Conservation (phyloP, 2,113 vertebrate genomes). For the Ammodytes marinus region DNA sequence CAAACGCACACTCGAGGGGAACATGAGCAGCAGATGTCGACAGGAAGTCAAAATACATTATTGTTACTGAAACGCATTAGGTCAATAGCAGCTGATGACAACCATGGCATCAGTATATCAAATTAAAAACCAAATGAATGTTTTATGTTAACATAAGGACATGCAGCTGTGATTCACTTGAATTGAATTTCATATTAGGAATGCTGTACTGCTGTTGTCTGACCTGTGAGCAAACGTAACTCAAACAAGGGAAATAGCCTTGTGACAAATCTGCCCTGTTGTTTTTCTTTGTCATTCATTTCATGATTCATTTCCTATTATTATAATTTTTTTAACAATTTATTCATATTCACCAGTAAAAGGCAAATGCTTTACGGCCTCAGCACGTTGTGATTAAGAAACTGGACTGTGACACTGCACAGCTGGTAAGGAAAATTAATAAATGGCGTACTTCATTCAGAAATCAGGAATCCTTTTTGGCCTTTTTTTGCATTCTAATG, state of each 20-base stretch:
- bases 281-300: neutral
- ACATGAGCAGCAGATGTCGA: no score
- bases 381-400: neutral
- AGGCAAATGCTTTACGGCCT: neutral
- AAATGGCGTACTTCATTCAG: neutral
- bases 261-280: neutral
- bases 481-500: constrained; percentile 21
- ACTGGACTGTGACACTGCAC: neutral
- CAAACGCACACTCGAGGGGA: no score
- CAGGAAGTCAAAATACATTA: neutral
- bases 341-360: neutral
- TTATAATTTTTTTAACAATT: no score
- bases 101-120: neutral
- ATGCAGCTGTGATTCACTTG: neutral
- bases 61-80: neutral
- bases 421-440: neutral
- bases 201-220: no score
- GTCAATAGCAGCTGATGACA: neutral
- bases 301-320: neutral
- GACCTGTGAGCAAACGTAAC: no score
- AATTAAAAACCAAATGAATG: neutral
- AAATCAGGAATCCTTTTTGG: constrained; percentile 9
- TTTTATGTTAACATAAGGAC: neutral
- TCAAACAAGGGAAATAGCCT: no score
- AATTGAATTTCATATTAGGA: neutral